Evolutionary conservation across 2,113 vertebrate genomes (phyloP).

Genomic region (Setophaga kirtlandii): DNA sequence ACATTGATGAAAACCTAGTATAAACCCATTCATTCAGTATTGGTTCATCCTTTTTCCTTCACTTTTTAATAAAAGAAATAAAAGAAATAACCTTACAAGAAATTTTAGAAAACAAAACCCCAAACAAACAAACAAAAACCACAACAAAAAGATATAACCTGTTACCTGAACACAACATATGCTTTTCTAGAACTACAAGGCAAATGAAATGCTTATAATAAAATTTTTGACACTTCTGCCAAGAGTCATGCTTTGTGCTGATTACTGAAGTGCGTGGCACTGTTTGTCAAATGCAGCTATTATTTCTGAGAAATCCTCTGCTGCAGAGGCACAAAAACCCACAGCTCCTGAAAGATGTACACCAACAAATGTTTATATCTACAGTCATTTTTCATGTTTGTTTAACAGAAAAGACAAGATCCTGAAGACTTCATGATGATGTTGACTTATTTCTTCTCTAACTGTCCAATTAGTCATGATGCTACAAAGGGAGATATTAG

Average conservation of each 20-base stretch:
- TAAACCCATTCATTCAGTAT: not conserved
- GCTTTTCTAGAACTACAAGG: not conserved
- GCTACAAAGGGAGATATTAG: not conserved
- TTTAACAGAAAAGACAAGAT: not conserved
- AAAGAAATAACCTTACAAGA: not conserved
- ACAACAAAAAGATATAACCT: not conserved
- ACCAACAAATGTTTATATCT: not conserved
- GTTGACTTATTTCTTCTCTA: not conserved
- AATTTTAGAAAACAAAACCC: not conserved
- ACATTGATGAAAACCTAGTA: not conserved
- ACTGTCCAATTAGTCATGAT: not conserved
- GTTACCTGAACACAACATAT: not conserved
- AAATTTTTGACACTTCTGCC: not conserved
- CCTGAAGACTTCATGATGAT: not conserved
- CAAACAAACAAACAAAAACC: not conserved
- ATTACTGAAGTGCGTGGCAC: not conserved
- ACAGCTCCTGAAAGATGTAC: not conserved
- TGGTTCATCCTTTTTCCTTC: not conserved
- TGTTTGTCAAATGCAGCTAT: not conserved
- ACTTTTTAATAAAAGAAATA: not conserved
- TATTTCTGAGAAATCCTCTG: not conserved
- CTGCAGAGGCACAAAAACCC: not conserved
- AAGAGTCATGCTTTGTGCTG: not conserved
- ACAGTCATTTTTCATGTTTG: not conserved
- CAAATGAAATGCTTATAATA: not conserved